Evolutionary conservation across 1,140 invertebrate species (phyloP).

Genomic region (Aphaenogaster rudis): DNA sequence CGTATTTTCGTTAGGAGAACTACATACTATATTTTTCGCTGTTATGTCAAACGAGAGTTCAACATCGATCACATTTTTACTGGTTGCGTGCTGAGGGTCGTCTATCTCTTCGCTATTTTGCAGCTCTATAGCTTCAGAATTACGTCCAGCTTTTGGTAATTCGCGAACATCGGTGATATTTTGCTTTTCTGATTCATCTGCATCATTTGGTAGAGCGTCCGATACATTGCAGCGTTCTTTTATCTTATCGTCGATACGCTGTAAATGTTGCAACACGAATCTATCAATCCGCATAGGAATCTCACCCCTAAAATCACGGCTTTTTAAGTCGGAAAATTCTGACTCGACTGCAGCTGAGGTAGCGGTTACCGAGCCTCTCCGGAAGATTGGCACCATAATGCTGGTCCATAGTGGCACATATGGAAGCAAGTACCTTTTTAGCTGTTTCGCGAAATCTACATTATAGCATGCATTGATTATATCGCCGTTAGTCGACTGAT

Average conservation of each 20-base stretch:
- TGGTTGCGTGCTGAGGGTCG: not conserved
- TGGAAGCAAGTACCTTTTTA: conserved; percentile 4
- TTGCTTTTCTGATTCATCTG: not conserved
- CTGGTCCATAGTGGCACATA: conserved; percentile 5
- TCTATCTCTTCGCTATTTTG: not conserved
- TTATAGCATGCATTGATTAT: not conserved
- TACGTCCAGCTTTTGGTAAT: not conserved
- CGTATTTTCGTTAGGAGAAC: not conserved
- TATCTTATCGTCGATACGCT: not conserved
- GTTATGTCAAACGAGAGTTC: conserved; percentile 1
- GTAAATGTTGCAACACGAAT: not conserved
- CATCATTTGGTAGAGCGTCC: not conserved
- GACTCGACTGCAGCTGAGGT: conserved; percentile 1
- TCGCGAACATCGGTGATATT: not conserved
- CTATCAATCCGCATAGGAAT: not conserved
- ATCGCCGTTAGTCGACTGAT: not conserved
- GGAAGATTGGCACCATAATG: conserved; percentile 3
- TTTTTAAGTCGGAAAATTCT: conserved; percentile 2
- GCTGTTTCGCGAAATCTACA: not conserved
- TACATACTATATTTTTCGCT: not conserved
- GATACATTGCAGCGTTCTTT: not conserved
- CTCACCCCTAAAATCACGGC: not conserved
- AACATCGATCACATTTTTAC: not conserved
- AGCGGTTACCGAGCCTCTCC: not conserved
- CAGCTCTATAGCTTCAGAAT: not conserved